A percentile compares a stretch with the other conserved stretches of the same genome.
Conservation (phyloP, 2,113 vertebrate species). For the Xenotilapia caudafasciata region DNA sequence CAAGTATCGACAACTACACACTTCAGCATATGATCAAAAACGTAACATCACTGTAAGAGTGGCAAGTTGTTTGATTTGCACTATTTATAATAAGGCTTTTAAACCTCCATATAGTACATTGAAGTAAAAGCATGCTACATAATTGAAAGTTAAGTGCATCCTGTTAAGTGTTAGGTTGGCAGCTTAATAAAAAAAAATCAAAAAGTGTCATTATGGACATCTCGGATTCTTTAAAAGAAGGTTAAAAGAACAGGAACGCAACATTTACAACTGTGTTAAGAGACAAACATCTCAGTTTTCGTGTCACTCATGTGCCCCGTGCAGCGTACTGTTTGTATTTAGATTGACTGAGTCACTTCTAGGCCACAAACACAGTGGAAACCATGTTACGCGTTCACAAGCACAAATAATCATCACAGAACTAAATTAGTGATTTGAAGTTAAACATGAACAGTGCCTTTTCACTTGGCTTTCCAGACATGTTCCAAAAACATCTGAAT, state of each 20-base stretch:
- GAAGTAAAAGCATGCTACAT: not conserved
- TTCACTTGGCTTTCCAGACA: not conserved
- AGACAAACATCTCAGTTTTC: not conserved
- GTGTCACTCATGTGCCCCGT: fast-evolving
- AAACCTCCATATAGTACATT: not conserved
- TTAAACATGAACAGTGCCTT: not conserved
- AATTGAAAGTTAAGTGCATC: not conserved
- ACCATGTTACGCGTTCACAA: fast-evolving
- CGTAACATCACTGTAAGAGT: fast-evolving
- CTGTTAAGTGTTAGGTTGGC: not conserved
- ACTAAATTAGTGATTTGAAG: not conserved
- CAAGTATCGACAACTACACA: not conserved
- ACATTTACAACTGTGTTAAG: not conserved
- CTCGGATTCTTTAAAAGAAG: fast-evolving
- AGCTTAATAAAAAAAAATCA: fast-evolving
- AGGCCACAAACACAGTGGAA: not conserved
- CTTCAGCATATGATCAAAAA: not conserved
- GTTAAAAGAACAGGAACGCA: not conserved
- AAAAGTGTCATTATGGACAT: not conserved
- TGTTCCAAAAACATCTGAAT: not conserved
- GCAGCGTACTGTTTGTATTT: fast-evolving
- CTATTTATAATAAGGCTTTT: not conserved
- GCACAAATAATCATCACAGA: not conserved
- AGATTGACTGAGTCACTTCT: not conserved
- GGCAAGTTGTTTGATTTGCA: not conserved